Base-by-base conservation (phyloP, 2,888 invertebrate species). In the Punctoribates punctum region DNA sequence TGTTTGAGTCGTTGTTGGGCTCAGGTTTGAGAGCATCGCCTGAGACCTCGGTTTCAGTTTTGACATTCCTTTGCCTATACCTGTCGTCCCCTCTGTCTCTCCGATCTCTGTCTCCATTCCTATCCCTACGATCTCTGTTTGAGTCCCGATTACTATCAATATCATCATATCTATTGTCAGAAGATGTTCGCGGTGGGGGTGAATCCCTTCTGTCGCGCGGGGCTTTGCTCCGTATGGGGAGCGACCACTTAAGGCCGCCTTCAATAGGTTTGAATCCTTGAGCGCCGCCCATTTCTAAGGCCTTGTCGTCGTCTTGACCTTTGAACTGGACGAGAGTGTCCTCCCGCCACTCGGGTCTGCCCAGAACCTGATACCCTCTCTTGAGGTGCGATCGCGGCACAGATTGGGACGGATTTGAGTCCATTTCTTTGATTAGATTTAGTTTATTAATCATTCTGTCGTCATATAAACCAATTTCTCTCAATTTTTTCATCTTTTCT, bases 231-330 rank as follows among this genome's bases (percentile, higher is more conserved):
- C 17, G 11, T 54, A 25, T 25, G 27, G 62, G 62, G 17, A 62
- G 29, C 2, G 62, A 62, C 62, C 62, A 62, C n/a, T 62, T 62
- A 11, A 62, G 29, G 27, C 62, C 62, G 34, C 62, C 17, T 34
- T 62, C 62, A 29, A 62, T 62, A 1, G 62, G 62, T 62, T 29
- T 62, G 62, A 62, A 62, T 29, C 11, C 17, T 25, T 62, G 62
- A 6, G 17, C 29, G 25, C 9, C 23, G 4, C 11, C 62, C 17
- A 1, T 34, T 3, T 11, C 34, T n/a, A 13, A n/a, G n/a, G n/a
- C n/a, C n/a, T n/a, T n/a, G n/a, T 57, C 20, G 5, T 23, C 23
- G 25, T 57, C 17, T 3, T 62, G 34, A 0, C 29, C 29, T n/a
- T 27, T 62, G n/a, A 62, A 62, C 29, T 29, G 17, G 1, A 62